Evolutionary conservation across 2,888 invertebrate genomes (phyloP).

Genomic region (Lutraria lutraria): DNA sequence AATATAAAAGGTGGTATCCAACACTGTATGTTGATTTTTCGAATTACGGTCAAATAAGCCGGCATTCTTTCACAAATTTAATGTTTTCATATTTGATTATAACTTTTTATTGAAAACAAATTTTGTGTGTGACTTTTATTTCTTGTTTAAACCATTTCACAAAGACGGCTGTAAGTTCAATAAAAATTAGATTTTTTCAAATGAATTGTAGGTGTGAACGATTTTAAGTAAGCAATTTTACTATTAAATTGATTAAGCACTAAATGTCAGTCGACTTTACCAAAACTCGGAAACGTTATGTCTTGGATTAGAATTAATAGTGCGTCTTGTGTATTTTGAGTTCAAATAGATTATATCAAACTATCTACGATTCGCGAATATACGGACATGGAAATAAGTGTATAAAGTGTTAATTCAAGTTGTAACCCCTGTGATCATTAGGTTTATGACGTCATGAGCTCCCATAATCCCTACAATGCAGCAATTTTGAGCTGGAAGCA

Average conservation of each 20-base stretch:
- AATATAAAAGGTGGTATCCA: neutral
- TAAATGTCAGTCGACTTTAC: neutral
- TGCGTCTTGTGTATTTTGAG: neutral
- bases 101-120: constrained; percentile 23
- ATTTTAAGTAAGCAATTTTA: neutral
- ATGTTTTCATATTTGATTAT: constrained; percentile 28
- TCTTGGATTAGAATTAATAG: neutral
- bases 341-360: neutral
- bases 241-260: neutral
- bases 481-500: neutral
- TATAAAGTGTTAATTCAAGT: neutral
- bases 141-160: neutral
- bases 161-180: neutral
- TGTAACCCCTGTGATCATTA: neutral
- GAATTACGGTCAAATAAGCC: constrained; percentile 20
- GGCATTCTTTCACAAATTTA: constrained; percentile 21
- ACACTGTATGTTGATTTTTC: constrained; percentile 21
- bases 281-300: neutral
- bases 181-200: neutral
- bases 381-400: neutral
- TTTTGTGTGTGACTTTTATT: neutral
- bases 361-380: neutral
- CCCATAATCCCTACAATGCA: neutral
- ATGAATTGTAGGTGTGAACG: neutral
- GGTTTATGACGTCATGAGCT: constrained; percentile 20